A percentile compares a stretch with the other conserved stretches of the same genome.
phyloP scores from a whole-genome alignment of 2,113 vertebrate species.

The Stegastes partitus region DNA sequence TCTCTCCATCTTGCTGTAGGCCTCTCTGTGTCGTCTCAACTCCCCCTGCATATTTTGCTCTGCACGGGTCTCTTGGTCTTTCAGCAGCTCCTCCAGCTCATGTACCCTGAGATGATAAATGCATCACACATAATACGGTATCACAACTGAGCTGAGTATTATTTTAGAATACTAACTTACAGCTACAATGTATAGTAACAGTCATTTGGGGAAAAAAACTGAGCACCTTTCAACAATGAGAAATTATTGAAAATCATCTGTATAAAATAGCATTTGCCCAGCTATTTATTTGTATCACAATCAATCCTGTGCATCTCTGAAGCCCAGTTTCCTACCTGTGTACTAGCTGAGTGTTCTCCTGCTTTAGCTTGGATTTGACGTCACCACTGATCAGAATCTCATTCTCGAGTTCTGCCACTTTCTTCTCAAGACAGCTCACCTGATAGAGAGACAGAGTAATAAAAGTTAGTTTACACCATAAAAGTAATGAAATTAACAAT shows the following conservation, averaged over 20 bases:
- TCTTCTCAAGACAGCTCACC: conserved; percentile 95
- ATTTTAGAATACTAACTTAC: background rate
- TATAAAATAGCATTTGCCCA: background rate
- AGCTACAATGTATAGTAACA: background rate
- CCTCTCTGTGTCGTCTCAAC: conserved; percentile 90
- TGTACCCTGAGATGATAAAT: conserved; percentile 86
- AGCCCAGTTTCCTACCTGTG: conserved; percentile 88
- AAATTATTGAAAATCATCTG: background rate
- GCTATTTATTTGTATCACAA: background rate
- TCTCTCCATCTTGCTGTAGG: conserved; percentile 90
- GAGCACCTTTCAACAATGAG: too few species aligned
- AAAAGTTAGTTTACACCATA: conserved; percentile 1
- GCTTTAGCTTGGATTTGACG: conserved; percentile 94
- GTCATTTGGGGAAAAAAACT: background rate
- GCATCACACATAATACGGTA: background rate
- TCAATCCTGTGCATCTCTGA: background rate
- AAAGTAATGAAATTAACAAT: background rate
- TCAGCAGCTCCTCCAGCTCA: conserved; percentile 95
- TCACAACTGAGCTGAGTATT: background rate
- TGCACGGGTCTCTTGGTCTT: conserved; percentile 93
- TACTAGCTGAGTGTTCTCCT: conserved; percentile 95
- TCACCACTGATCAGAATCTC: conserved; percentile 92
- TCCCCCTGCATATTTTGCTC: conserved; percentile 90
- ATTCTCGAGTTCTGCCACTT: conserved; percentile 94
- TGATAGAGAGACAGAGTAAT: conserved; percentile 53